Percentiles rank a stretch among this genome's conserved stretches.
Evolutionary conservation across 2,888 invertebrate genomes (phyloP).

Genomic region (Balanococcus diminutus): DNA sequence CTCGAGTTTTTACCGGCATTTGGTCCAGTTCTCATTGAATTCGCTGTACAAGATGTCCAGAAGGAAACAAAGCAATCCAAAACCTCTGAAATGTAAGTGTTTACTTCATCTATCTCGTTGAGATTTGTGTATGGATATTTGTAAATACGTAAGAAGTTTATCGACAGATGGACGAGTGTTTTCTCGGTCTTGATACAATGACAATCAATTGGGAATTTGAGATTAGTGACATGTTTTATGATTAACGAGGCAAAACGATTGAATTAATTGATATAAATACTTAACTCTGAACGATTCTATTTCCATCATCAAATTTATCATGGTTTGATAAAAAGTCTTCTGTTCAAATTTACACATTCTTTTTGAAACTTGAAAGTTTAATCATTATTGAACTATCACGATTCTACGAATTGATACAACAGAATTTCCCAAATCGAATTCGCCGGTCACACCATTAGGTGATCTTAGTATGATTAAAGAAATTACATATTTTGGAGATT

Average conservation of each 20-base stretch:
- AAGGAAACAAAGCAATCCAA: conserved; percentile 48
- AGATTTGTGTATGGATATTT: neutral
- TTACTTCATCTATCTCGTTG: too few species aligned
- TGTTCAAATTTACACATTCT: neutral
- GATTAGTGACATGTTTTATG: neutral
- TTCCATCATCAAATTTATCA: neutral
- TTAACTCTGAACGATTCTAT: neutral
- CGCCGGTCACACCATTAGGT: too few species aligned
- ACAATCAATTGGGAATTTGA: neutral
- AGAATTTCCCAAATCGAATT: too few species aligned
- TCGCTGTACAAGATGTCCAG: neutral
- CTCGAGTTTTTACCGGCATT: neutral
- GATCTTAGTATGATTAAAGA: too few species aligned
- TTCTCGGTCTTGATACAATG: neutral
- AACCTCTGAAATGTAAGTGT: conserved; percentile 47
- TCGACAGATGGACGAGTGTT: neutral
- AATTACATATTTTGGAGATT: neutral
- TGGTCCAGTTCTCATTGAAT: neutral
- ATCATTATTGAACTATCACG: neutral
- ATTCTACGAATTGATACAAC: neutral
- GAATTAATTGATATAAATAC: neutral
- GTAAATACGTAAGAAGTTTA: neutral
- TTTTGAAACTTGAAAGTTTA: neutral
- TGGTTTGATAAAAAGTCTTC: neutral
- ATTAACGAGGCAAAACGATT: neutral